Percentiles rank a stretch among this genome's conserved stretches.
Conservation (phyloP, 2,113 vertebrate species). For the Antigone vipio region DNA sequence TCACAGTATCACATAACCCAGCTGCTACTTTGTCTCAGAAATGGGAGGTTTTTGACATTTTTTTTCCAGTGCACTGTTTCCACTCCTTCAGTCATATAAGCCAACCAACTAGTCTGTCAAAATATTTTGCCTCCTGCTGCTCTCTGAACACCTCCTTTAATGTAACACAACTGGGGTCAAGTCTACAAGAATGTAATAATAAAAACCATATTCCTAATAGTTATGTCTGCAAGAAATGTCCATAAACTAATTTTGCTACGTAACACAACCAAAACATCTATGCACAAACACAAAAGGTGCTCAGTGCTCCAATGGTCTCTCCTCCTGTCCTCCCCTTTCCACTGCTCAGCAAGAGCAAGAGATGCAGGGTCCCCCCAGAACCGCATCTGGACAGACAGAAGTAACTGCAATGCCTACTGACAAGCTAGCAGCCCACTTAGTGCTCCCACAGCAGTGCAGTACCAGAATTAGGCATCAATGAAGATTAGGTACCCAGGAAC, state of each 20-base stretch:
- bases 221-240: not conserved
- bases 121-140: not conserved
- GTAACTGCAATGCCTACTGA: not conserved
- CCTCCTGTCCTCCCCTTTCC: not conserved
- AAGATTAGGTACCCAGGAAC: not conserved
- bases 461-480: not conserved
- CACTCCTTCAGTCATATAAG: not conserved
- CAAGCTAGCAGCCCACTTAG: rapidly evolving
- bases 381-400: not conserved
- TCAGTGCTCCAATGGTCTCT: not conserved
- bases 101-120: not conserved
- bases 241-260: not conserved
- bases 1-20: not conserved
- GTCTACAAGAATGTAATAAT: not conserved
- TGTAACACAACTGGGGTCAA: not conserved
- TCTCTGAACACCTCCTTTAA: not conserved
- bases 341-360: not conserved
- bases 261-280: not conserved
- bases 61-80: not conserved
- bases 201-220: not conserved
- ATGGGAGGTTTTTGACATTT: not conserved
- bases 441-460: not conserved
- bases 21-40: constrained; percentile 21
- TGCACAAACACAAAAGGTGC: not conserved
- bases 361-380: rapidly evolving